Percentiles rank a stretch among this genome's conserved stretches.
phyloP scores from a whole-genome alignment of 2,797 vertebrate genomes.

The Galaxias olidus region DNA sequence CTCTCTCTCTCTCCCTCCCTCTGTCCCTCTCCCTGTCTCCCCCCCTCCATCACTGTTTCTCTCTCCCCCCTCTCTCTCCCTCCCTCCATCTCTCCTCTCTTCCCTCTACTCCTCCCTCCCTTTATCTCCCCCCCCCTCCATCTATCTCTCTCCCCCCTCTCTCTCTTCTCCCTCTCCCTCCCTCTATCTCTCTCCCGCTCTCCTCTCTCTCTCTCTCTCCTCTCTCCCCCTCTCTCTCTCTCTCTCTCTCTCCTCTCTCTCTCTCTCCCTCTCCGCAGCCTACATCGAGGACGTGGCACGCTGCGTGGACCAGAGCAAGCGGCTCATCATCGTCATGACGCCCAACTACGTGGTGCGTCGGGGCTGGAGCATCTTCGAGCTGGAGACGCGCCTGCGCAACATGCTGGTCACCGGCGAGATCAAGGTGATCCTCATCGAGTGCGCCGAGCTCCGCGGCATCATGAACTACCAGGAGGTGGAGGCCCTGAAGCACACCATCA shows the following conservation, averaged over 20 bases:
- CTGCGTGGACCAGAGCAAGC: slow-evolving; percentile 98
- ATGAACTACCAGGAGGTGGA: slow-evolving; percentile 99
- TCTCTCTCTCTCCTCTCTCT: slow-evolving; percentile 1
- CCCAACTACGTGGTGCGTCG: slow-evolving; percentile 96
- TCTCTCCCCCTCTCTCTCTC: background rate
- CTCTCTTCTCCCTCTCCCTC: background rate
- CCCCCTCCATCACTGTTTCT: background rate
- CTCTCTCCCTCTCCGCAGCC: slow-evolving; percentile 66
- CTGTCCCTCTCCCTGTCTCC: too few species aligned
- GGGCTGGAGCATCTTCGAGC: slow-evolving; percentile 99
- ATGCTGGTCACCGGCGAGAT: slow-evolving; percentile 96
- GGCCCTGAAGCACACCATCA: slow-evolving; percentile 96
- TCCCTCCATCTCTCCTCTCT: too few species aligned
- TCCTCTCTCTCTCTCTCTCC: background rate
- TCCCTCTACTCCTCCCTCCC: background rate
- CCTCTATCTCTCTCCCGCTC: background rate
- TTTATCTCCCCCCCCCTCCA: background rate
- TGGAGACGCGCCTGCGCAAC: slow-evolving; percentile 96
- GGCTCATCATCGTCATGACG: slow-evolving; percentile 98
- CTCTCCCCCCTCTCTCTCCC: background rate
- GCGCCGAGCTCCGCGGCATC: slow-evolving; percentile 93
- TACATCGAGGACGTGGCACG: slow-evolving; percentile 98
- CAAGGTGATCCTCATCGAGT: slow-evolving; percentile 98
- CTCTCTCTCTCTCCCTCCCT: background rate
- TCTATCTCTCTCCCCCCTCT: background rate